Evolutionary conservation across 2,888 invertebrate species (phyloP), one percentile per base, ranked within the genome.

Genomic region (Dastarcus helophoroides): DNA sequence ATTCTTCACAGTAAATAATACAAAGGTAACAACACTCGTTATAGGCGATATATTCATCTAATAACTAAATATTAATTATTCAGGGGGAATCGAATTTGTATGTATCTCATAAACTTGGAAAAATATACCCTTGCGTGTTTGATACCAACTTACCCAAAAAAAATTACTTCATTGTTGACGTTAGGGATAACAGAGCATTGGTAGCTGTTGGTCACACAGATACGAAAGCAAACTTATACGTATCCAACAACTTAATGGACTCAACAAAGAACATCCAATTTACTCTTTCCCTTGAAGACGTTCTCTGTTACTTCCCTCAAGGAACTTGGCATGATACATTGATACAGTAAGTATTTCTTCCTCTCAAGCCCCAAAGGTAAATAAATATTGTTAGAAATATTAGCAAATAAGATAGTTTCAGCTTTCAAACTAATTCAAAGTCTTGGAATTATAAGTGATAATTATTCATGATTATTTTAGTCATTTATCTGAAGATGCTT

Each of bases 231-330:
- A 76, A 89, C 58, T 67, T 93, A 32, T 91, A 89, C 51, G 78
- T 88, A 29, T 86, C 88, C 0, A 82, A 80, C 53, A 69, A 76
- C 33, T 41, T 60, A 22, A 43, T 34, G 3, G 58, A 60, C 14
- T 48, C 53, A 14, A 48, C 53, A 15, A 58, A 59, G 14, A 71
- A 73, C 38, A 70, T 79, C 46, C 71, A 72, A 48, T 91, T 89
- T 52, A 73, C 79, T 0, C 60, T 84, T 37, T 89, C 89, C 3
- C 62, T 91, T 40, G 78, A 81, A 46, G 73, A 79, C 46, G 73
- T 91, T 29, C 67, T 91, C 43, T 84, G 82, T 45, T 88, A 81
- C 57, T 84, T 86, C 55, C 86, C 86, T 1, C 79, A 82, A 50
- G 72, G 70, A 6, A 81, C 82, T 22, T 85, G 81, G 79, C 77